phyloP scores from a whole-genome alignment of 2,888 invertebrate genomes.

The Trichogramma evanescens region DNA sequence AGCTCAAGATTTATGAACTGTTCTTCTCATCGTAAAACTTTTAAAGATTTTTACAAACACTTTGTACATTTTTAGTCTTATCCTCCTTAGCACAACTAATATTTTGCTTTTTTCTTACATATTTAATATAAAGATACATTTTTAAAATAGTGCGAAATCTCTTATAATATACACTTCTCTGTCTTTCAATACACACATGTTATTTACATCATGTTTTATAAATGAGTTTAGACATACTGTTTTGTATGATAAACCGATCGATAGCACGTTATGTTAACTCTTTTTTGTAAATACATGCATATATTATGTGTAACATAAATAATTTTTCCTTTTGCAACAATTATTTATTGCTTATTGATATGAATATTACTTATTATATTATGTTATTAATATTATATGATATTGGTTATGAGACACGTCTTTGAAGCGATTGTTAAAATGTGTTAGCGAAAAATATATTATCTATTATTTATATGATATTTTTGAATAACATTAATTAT shows the following conservation, averaged over 20 bases:
- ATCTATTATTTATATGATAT: constrained; percentile 28
- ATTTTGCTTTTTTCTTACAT: constrained; percentile 9
- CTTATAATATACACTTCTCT: constrained; percentile 17
- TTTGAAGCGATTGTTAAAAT: constrained; percentile 37
- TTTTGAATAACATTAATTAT: constrained; percentile 26
- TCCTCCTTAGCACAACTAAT: not conserved
- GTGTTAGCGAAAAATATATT: constrained; percentile 39
- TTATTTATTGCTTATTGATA: constrained; percentile 35
- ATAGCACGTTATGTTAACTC: constrained; percentile 43
- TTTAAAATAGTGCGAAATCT: not conserved
- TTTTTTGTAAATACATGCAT: constrained; percentile 37
- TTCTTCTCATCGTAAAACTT: too few relatives aligned
- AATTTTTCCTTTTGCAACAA: constrained; percentile 40
- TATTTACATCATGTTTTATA: constrained; percentile 24
- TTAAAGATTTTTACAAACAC: too few relatives aligned
- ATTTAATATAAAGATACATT: not conserved
- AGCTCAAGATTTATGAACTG: too few relatives aligned
- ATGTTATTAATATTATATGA: constrained; percentile 19
- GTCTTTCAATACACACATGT: constrained; percentile 19
- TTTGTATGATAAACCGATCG: constrained; percentile 32
- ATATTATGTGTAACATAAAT: constrained; percentile 37
- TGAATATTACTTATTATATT: constrained; percentile 23
- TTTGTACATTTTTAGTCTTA: too few relatives aligned
- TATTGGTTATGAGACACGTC: constrained; percentile 27
- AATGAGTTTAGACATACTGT: constrained; percentile 37